Conservation (phyloP, 2,797 vertebrate species). For the Numenius phaeopus region DNA sequence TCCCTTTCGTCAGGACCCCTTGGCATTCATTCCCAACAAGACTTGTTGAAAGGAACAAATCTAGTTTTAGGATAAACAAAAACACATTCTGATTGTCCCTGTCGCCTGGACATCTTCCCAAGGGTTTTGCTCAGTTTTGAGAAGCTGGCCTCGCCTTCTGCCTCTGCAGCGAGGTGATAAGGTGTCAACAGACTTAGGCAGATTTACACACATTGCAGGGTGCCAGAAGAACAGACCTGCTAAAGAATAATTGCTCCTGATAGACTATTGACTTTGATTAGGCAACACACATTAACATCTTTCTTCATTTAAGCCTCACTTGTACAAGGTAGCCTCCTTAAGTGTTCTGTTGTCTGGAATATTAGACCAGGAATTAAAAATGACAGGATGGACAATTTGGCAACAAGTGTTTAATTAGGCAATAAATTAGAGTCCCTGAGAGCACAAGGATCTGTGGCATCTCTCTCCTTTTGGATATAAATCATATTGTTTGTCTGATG, state of each 20-base stretch:
- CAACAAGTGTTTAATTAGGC: conserved; percentile 64
- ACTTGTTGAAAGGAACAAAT: neutral
- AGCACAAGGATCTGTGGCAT: conserved; percentile 29
- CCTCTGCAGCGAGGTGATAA: neutral
- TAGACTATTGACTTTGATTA: conserved; percentile 53
- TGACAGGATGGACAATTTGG: conserved; percentile 66
- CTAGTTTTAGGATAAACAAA: neutral
- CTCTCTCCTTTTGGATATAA: conserved; percentile 42
- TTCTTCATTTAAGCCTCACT: conserved; percentile 41
- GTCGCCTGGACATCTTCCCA: neutral
- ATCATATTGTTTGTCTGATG: conserved; percentile 22
- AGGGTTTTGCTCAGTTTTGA: neutral
- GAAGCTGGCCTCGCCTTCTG: neutral
- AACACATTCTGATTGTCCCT: neutral
- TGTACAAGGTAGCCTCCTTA: conserved; percentile 5
- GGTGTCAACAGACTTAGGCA: neutral
- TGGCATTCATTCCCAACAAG: neutral
- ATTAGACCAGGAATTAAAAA: conserved; percentile 67
- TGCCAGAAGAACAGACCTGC: neutral
- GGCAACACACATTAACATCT: conserved; percentile 15
- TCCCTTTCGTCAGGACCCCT: neutral
- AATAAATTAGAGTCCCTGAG: conserved; percentile 63
- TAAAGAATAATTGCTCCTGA: conserved; percentile 25
- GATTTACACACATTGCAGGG: neutral
- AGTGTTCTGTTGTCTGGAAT: conserved; percentile 53